Evolutionary conservation across 2,797 vertebrate species (phyloP), one percentile per base, ranked within the genome.

Genomic region (Halcyon leucocephala): DNA sequence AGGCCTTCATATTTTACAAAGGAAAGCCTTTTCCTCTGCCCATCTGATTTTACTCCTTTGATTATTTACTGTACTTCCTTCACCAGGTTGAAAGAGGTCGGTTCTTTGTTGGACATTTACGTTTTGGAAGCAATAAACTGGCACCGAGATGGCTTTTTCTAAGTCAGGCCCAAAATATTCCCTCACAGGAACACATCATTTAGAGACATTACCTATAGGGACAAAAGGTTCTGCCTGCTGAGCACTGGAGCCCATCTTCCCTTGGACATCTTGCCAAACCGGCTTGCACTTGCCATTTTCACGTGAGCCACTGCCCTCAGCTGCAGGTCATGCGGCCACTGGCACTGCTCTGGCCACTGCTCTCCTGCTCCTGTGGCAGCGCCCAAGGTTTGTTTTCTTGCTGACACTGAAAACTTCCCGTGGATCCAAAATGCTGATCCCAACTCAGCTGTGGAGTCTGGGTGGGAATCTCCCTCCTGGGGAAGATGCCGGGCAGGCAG

Each of bases 311-410:
- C n/a, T 54, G 61, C 14, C 33, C 39, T 82, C 1, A 1, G 25
- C 42, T 8, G 24, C 65, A 60, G 35, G 24, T 61, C 55, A 33
- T 2, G 10, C 8, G 4, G 48, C 48, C 6, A 15, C 74, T 10
- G 2, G 60, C 12, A 10, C 15, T 29, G 29, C 46, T 46, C 57
- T 0, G 0, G n/a, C 60, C n/a, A 35, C 19, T 0, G 1, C 39
- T 54, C n/a, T 71, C 41, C 10, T 0, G 1, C 13, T 66, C 35
- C 52, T 24, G 12, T 0, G 3, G 70, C 74, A 29, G 39, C 17
- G 14, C 10, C 26, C 39, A 12, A 66, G 20, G n/a, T 58, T 39
- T 51, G 21, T 19, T 79, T 55, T 65, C 57, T 31, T 52, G 35
- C 54, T 6, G 1, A 35, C 1, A 5, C 29, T 39, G 48, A 57